These are phyloP conservation scores for Euplagia quadripunctaria DNA, from an alignment of 2,888 invertebrate species.

Conservation along the genomic window DNA sequence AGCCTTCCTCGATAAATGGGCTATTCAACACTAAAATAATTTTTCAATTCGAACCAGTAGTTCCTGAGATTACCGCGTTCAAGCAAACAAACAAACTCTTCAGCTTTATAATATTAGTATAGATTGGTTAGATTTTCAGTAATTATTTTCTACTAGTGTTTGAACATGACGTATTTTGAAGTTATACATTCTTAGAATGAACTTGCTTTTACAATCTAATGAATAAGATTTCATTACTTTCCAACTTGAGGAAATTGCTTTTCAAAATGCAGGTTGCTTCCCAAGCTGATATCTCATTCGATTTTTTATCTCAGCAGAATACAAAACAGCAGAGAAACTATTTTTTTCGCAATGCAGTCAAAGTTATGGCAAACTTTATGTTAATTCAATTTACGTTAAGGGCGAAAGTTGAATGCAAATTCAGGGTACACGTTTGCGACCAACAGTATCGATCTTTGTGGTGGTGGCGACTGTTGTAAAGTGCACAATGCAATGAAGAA, in stretches of 20 bases:
- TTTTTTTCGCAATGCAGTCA: slow-evolving; percentile 47
- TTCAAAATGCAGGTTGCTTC: slow-evolving; percentile 28
- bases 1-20: too few relatives aligned
- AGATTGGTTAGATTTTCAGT: too few relatives aligned
- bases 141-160: background rate
- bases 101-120: too few relatives aligned
- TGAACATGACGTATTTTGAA: background rate
- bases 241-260: slow-evolving; percentile 7
- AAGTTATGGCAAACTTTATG: slow-evolving; percentile 52
- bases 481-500: slow-evolving; percentile 52
- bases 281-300: slow-evolving; percentile 15
- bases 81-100: too few relatives aligned
- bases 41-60: too few relatives aligned
- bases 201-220: background rate
- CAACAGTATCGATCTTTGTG: slow-evolving; percentile 59
- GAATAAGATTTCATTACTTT: slow-evolving; percentile 9
- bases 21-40: too few relatives aligned
- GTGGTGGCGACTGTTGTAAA: slow-evolving; percentile 47
- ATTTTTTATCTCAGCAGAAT: slow-evolving; percentile 38
- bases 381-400: slow-evolving; percentile 50
- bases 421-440: slow-evolving; percentile 41
- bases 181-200: background rate
- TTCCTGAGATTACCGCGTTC: too few relatives aligned
- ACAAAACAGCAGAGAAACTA: slow-evolving; percentile 37
- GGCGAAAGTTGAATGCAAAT: slow-evolving; percentile 47